These are phyloP conservation scores for Hirtodrosophila duncani DNA, from an alignment of 2,888 invertebrate genomes.

Conservation along the genomic window DNA sequence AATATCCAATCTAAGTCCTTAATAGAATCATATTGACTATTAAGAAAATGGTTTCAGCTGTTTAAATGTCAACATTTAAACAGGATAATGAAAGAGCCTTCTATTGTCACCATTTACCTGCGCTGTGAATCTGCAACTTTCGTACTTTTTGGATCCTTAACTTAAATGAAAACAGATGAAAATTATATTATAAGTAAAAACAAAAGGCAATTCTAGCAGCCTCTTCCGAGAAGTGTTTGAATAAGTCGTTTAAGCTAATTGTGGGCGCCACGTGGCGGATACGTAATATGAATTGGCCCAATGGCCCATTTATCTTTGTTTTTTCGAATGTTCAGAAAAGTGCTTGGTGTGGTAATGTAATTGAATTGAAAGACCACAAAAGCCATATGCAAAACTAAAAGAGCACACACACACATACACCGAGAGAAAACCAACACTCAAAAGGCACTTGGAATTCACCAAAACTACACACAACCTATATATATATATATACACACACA, in stretches of 20 bases:
- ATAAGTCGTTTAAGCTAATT: slow-evolving; percentile 51
- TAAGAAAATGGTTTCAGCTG: too few species aligned
- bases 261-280: slow-evolving; percentile 47
- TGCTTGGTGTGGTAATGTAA: slow-evolving; percentile 18
- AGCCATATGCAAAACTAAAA: slow-evolving; percentile 7
- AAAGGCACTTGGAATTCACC: slow-evolving; percentile 7
- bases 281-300: slow-evolving; percentile 32
- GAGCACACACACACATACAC: slow-evolving; percentile 1
- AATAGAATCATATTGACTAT: too few species aligned
- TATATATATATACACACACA: slow-evolving; percentile 1
- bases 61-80: too few species aligned
- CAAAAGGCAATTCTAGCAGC: slow-evolving; percentile 31
- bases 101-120: too few species aligned
- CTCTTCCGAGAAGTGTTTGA: too few species aligned
- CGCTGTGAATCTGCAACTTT: too few species aligned
- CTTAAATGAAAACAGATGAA: too few species aligned
- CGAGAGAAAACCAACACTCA: not conserved
- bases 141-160: too few species aligned
- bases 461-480: not conserved
- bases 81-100: too few species aligned
- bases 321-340: slow-evolving; percentile 13
- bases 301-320: slow-evolving; percentile 30
- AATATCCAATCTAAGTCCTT: too few species aligned
- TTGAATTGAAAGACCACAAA: slow-evolving; percentile 32
- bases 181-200: slow-evolving; percentile 27